Conservation (phyloP, 2,888 invertebrate species). For the Prosapia bicincta region DNA sequence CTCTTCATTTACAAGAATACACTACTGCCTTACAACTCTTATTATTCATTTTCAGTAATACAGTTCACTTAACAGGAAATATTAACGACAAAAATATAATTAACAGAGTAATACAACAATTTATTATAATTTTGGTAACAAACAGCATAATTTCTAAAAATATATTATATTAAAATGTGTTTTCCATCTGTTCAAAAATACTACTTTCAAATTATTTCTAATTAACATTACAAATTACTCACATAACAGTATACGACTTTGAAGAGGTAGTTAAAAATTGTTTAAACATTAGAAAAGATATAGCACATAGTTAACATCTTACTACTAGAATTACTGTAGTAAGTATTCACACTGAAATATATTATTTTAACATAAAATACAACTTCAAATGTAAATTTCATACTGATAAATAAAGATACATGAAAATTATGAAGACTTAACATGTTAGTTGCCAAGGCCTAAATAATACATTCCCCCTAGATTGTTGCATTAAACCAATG, state of each 20-base stretch:
- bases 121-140: neutral
- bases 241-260: neutral
- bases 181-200: neutral
- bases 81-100: neutral
- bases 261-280: neutral
- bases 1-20: too few relatives aligned
- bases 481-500: too few relatives aligned
- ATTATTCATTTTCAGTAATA: neutral
- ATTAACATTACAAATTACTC: neutral
- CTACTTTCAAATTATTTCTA: neutral
- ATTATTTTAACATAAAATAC: too few relatives aligned
- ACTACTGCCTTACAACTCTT: neutral
- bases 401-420: too few relatives aligned
- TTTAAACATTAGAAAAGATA: neutral
- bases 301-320: too few relatives aligned
- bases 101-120: neutral
- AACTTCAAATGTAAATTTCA: too few relatives aligned
- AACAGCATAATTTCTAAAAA: neutral
- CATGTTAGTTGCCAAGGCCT: too few relatives aligned
- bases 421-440: too few relatives aligned
- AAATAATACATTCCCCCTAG: too few relatives aligned
- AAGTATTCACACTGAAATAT: too few relatives aligned
- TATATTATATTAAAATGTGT: neutral
- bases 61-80: neutral
- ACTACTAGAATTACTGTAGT: too few relatives aligned